Conservation (phyloP, 1,140 invertebrate genomes). For the Chelonus insularis region DNA sequence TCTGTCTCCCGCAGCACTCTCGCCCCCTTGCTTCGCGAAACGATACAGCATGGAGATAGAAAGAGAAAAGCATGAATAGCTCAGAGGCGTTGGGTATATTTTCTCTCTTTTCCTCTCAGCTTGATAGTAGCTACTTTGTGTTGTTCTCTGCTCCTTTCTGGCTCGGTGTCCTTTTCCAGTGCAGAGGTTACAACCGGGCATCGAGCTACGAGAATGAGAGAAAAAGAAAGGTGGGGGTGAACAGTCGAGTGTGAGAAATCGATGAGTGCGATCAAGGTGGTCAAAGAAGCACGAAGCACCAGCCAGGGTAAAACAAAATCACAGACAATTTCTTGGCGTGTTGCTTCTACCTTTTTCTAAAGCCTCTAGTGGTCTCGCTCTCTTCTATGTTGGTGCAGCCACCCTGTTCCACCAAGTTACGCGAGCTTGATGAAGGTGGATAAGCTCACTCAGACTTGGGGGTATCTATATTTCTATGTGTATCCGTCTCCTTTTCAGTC, state of each 20-base stretch:
- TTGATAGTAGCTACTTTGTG: constrained; percentile 27
- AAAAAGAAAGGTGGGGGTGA: constrained; percentile 12
- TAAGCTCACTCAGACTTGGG: constrained; percentile 35
- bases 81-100: constrained; percentile 2
- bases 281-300: constrained; percentile 14
- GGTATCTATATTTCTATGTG: constrained; percentile 16
- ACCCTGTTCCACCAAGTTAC: constrained; percentile 21
- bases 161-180: too few relatives aligned
- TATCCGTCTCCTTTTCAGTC: background rate
- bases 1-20: constrained; percentile 34
- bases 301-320: constrained; percentile 47
- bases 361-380: constrained; percentile 1
- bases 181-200: constrained; percentile 8
- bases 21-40: constrained; percentile 12
- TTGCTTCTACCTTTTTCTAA: constrained; percentile 32
- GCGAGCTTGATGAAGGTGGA: constrained; percentile 48
- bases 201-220: constrained; percentile 14
- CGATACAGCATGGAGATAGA: constrained; percentile 3
- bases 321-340: constrained; percentile 48
- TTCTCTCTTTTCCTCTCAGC: constrained; percentile 15
- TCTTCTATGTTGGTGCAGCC: constrained; percentile 1
- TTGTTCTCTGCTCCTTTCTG: constrained; percentile 7
- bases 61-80: constrained; percentile 8
- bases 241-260: constrained; percentile 56
- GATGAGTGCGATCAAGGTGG: constrained; percentile 56